phyloP scores from a whole-genome alignment of 1,140 invertebrate genomes.

The Camponotus vicinus region DNA sequence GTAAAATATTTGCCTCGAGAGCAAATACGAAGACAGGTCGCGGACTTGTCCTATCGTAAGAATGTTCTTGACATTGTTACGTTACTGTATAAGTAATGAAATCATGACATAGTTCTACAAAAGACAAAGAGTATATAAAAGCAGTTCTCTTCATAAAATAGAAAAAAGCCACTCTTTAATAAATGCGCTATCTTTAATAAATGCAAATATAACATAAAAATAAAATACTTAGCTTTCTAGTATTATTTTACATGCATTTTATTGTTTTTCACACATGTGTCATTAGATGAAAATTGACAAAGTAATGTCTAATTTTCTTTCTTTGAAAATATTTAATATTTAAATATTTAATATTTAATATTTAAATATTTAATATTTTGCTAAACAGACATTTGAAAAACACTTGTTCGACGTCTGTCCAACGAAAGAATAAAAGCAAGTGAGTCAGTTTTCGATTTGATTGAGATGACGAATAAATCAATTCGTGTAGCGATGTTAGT shows the following conservation, averaged over 20 bases:
- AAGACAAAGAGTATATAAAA: slow-evolving; percentile 1
- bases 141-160: slow-evolving; percentile 27
- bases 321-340: background rate
- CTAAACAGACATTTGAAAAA: background rate
- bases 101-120: slow-evolving; percentile 1
- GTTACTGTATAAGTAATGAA: slow-evolving; percentile 13
- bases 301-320: background rate
- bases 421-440: background rate
- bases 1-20: slow-evolving; percentile 28
- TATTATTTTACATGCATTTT: background rate
- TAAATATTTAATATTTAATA: too few relatives aligned
- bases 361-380: background rate
- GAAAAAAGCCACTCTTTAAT: background rate
- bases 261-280: background rate
- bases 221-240: background rate
- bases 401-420: background rate
- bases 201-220: background rate
- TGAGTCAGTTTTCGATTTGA: background rate
- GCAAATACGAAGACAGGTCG: slow-evolving; percentile 30
- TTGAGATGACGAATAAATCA: background rate
- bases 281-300: background rate
- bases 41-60: slow-evolving; percentile 29
- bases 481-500: background rate
- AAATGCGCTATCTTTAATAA: background rate
- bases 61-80: slow-evolving; percentile 46